phyloP scores from a whole-genome alignment of 30 jellyfish, hydroid and myxozoan genomes.

The Hydra vulgaris region DNA sequence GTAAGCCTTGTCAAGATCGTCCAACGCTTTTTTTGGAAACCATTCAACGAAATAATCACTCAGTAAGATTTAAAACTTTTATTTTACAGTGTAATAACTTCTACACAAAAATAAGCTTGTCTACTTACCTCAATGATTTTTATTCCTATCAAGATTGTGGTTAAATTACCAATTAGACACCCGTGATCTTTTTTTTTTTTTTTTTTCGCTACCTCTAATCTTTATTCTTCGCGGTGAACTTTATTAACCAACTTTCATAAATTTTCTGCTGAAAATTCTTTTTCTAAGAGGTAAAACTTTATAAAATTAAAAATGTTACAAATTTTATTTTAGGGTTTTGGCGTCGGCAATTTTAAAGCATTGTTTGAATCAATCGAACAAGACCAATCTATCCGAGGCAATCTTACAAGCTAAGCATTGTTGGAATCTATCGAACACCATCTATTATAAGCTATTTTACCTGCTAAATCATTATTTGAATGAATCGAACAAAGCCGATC shows the following conservation, averaged over 20 bases:
- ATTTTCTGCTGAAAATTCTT: neutral
- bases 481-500: too few species aligned
- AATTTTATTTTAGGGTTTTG: conserved; percentile 52
- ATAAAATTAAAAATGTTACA: neutral
- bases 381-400: conserved; percentile 72
- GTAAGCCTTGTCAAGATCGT: conserved; percentile 88
- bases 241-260: too few species aligned
- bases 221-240: too few species aligned
- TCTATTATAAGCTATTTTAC: too few species aligned
- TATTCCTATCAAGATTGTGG: too few species aligned
- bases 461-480: too few species aligned
- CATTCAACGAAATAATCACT: conserved; percentile 61
- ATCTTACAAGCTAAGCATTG: conserved; percentile 25
- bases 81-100: neutral
- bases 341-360: conserved; percentile 86
- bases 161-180: too few species aligned
- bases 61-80: conserved; percentile 17
- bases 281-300: neutral
- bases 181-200: too few species aligned
- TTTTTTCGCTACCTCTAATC: too few species aligned
- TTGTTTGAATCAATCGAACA: conserved; percentile 71
- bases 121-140: too few species aligned
- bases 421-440: too few species aligned
- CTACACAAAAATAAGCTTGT: too few species aligned
- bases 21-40: conserved; percentile 76